Evolutionary conservation across 2,113 vertebrate species (phyloP).

Genomic region (Orcinus orca): DNA sequence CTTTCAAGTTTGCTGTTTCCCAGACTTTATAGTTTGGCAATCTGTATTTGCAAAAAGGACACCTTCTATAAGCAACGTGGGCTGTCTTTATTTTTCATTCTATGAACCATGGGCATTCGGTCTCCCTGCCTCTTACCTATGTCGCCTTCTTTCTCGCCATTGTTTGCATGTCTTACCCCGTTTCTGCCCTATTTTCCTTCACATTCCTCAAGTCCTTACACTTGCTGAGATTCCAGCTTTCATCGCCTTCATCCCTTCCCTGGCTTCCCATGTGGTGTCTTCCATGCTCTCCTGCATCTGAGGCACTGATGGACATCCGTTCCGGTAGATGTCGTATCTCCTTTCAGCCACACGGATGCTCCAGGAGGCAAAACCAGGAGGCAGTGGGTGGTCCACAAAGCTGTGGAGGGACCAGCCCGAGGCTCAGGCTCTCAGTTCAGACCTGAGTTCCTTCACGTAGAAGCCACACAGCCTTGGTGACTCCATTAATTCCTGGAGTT

Average conservation of each 20-base stretch:
- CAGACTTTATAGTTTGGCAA: not conserved
- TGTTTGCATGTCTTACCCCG: rapidly evolving
- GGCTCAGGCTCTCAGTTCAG: not conserved
- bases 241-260: not conserved
- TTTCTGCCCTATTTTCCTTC: no score
- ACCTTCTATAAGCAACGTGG: not conserved
- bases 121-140: rapidly evolving
- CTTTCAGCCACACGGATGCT: not conserved
- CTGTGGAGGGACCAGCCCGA: not conserved
- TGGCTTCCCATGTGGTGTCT: rapidly evolving
- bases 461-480: not conserved
- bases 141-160: rapidly evolving
- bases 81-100: not conserved
- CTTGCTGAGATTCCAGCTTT: not conserved
- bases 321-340: rapidly evolving
- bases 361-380: not conserved
- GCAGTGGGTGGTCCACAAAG: not conserved
- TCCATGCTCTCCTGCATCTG: no score
- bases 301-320: rapidly evolving
- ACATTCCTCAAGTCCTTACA: rapidly evolving
- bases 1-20: not conserved
- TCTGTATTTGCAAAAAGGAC: not conserved
- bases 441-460: not conserved
- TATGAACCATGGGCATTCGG: rapidly evolving
- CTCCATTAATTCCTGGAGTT: not conserved